Base-by-base conservation (phyloP, 2,113 vertebrate genomes). In the Narcine bancroftii region DNA sequence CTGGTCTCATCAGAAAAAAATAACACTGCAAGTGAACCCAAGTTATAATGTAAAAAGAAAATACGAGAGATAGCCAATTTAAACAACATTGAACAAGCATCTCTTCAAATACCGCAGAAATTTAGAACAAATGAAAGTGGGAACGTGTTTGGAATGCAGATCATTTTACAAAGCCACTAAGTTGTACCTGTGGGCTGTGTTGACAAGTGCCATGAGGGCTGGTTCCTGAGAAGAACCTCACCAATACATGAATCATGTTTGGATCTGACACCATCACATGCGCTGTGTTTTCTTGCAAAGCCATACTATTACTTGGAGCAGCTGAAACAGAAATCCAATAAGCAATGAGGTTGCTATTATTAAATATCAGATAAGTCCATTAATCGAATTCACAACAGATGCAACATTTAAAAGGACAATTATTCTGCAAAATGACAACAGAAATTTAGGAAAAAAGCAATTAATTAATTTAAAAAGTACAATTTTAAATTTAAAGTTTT, bases 161-260 rank as follows among this genome's bases (percentile, higher is more conserved):
- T 50, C 33, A 87, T 36, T 21, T 36, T 56, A 87, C 6, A 60
- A 87, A 87, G 45, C 33, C 66, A 42, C 29, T 13, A 69, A 47
- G 36, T 33, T 47, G 39, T 96, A 98, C 97, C 97, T 99, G 98
- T 72, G 98, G 97, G 96, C 98, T 99, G 94, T 99, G 98, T 94
- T 99, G 99, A 95, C 97, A 98, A 72, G 97, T 99, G 93, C 98
- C 98, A 92, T 99, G 98, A 94, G 97, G 97, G 95, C 97, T 99
- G 93, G 96, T 97, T 92, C 98, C 98, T 0, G 99, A 99, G 94
- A 99, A 97, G 95, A 99, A 99, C 94, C 99, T 98, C 93, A 99
- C 97, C 93, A 99, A 95, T 50, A 99, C 98, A 50, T 98, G 98
- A 93, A 99, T 96, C 71, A 99, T 96, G 87, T 98, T 99, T 93